Base-by-base conservation (phyloP, 2,113 vertebrate genomes). In the Malaclemys terrapin region DNA sequence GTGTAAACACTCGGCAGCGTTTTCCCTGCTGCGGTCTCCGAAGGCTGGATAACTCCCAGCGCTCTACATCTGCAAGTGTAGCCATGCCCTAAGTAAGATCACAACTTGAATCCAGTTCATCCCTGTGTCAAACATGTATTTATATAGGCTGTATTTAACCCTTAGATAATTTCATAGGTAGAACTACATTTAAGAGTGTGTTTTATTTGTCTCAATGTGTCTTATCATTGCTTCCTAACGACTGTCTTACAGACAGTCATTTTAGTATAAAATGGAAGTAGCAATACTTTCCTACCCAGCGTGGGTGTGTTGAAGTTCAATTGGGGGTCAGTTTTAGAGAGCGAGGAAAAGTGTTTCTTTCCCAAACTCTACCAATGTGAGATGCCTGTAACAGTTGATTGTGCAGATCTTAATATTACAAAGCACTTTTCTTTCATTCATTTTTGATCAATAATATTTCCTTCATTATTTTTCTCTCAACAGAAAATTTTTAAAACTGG, bases 401-500 rank as follows among this genome's bases (percentile, higher is more conserved):
- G 16, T 72, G 19, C 42, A 78, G 42, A 78, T 45, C 24, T 78
- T 25, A 45, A 45, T 78, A 47, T 78, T 78, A 78, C 42, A 42
- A 47, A 47, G 42, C 75, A 47, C 25, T 1, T 16, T 14, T 86
- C 72, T 80, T 59, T 84, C n/a, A 2, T 11, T 84, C 80, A 93
- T 27, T 53, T 53, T 88, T 91, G 24, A 90, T 38, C 14, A 81
- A 10, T 38, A 75, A 91, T 11, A 54, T 69, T 6, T 86, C 8
- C 38, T 75, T 25, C 88, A 25, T 84, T 19, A 25, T 45, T 89
- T 80, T 92, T 96, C 35, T 96, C 57, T 91, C 83, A 88, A 89
- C 94, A 99, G 99, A 99, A 99, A 99, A 99, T 99, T 83, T 99
- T 99, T 91, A 98, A 93, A 75, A 98, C 98, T 83, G 99, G 99